phyloP scores from a whole-genome alignment of 2,113 vertebrate species.

The Grammomys dolichurus region DNA sequence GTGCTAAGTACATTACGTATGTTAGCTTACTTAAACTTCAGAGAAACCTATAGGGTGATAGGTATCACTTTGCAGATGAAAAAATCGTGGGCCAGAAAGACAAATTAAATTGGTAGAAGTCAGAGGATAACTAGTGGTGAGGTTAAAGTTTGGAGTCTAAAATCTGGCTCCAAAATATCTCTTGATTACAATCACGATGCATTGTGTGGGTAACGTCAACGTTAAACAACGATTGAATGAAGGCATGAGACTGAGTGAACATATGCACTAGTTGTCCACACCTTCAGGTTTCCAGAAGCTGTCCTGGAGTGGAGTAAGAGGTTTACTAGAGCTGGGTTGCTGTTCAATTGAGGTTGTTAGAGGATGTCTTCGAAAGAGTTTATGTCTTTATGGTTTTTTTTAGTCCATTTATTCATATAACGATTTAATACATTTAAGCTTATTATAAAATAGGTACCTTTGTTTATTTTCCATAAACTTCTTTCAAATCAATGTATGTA shows the following conservation, averaged over 20 bases:
- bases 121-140: background rate
- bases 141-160: background rate
- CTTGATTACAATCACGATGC: background rate
- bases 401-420: background rate
- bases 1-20: background rate
- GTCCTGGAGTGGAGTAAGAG: background rate
- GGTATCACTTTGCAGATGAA: background rate
- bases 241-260: background rate
- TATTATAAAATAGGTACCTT: background rate
- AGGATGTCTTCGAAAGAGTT: background rate
- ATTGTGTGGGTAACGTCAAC: background rate
- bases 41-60: background rate
- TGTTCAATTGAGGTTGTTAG: background rate
- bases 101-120: background rate
- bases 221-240: background rate
- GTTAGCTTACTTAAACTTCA: background rate
- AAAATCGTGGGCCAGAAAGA: background rate
- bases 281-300: background rate
- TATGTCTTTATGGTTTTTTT: background rate
- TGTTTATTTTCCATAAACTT: constrained; percentile 26
- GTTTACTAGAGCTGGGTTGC: background rate
- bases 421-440: background rate
- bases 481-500: background rate
- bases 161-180: background rate
- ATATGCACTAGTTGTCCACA: background rate